Percentiles rank a stretch among this genome's conserved stretches.
Evolutionary conservation across 1,140 invertebrate species (phyloP).

Genomic region (Drosophila kanapiae): DNA sequence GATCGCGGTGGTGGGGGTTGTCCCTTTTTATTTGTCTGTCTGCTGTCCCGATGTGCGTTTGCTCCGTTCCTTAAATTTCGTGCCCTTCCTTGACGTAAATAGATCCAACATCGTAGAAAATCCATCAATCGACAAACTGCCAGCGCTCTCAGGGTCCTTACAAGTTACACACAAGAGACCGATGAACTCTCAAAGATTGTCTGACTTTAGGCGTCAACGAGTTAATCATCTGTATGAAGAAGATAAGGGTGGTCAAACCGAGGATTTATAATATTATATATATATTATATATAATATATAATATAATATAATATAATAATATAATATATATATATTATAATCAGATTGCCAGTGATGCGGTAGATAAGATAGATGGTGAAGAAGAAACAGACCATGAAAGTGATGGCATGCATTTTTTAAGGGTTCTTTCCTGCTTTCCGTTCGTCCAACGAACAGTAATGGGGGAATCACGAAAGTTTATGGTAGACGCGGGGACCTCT

Average conservation of each 20-base stretch:
- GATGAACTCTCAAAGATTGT: no score
- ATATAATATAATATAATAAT: no score
- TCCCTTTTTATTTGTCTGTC: no score
- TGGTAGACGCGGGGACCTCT: not conserved
- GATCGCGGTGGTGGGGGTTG: no score
- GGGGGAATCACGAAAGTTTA: not conserved
- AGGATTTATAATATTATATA: no score
- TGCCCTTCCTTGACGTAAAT: no score
- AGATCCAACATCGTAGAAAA: constrained; percentile 1
- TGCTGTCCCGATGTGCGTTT: no score
- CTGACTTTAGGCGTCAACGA: no score
- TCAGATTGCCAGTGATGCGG: not conserved
- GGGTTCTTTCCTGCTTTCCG: constrained; percentile 5
- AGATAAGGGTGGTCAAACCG: not conserved
- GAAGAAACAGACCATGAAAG: constrained; percentile 1
- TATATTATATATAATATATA: no score
- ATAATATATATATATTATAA: no score
- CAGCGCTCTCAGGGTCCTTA: constrained; percentile 2
- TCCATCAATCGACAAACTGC: not conserved
- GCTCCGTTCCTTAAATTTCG: no score
- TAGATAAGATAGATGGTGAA: not conserved
- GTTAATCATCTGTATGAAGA: not conserved
- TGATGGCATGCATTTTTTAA: not conserved
- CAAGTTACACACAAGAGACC: not conserved
- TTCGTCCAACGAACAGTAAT: constrained; percentile 5